phyloP scores from a whole-genome alignment of 2,888 invertebrate genomes.

The Pristionchus maxplancki region DNA sequence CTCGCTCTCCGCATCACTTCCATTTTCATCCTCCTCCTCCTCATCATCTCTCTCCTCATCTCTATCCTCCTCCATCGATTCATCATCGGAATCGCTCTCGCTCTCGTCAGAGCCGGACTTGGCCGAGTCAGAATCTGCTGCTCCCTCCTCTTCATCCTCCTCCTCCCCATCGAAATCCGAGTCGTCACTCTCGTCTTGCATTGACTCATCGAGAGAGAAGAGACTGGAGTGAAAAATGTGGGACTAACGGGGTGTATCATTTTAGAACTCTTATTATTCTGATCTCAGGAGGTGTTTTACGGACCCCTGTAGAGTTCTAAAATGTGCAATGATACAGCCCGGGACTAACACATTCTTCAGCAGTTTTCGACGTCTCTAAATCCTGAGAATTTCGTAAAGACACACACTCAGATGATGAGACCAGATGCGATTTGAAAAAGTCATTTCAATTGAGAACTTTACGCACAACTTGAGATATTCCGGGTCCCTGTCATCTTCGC shows the following conservation, averaged over 20 bases:
- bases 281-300: too few species aligned
- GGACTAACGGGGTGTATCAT: too few species aligned
- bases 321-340: too few species aligned
- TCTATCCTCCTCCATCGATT: neutral
- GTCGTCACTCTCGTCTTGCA: constrained; percentile 15
- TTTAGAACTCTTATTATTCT: too few species aligned
- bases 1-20: neutral
- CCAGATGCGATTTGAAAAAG: too few species aligned
- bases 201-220: neutral
- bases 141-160: neutral
- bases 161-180: neutral
- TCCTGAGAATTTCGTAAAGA: too few species aligned
- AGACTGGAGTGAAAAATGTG: neutral
- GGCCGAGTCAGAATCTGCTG: neutral
- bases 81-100: neutral
- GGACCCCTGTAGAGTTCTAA: too few species aligned
- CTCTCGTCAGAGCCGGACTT: neutral
- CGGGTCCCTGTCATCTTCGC: constrained; percentile 13
- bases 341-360: too few species aligned
- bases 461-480: constrained; percentile 26
- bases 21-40: neutral
- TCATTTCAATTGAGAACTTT: too few species aligned
- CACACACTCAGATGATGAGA: too few species aligned
- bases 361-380: too few species aligned
- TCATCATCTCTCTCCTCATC: neutral